Evolutionary conservation across 2,797 vertebrate genomes (phyloP).

Genomic region (Gobionotothen gibberifrons): DNA sequence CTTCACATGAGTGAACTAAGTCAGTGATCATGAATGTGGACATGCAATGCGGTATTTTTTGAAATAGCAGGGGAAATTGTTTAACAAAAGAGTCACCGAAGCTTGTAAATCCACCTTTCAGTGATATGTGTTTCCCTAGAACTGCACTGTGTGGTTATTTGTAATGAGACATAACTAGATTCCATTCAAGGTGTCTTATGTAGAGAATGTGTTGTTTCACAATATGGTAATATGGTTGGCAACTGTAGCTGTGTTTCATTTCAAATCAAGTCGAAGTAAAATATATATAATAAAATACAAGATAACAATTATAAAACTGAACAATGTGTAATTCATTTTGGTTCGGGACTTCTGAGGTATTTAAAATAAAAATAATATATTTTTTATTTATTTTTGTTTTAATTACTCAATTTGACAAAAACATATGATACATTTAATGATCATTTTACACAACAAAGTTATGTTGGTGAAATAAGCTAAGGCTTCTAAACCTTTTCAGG

Average conservation of each 20-base stretch:
- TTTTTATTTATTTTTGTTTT: too few relatives aligned
- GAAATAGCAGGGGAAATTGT: background rate
- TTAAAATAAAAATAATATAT: too few relatives aligned
- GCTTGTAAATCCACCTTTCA: conserved; percentile 4
- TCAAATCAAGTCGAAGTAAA: too few relatives aligned
- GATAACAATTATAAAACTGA: too few relatives aligned
- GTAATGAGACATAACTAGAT: conserved; percentile 14
- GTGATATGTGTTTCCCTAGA: conserved; percentile 23
- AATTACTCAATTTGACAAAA: too few relatives aligned
- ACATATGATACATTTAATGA: too few relatives aligned
- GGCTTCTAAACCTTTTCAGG: too few relatives aligned
- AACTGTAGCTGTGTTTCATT: background rate
- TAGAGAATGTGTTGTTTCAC: background rate
- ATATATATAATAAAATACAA: too few relatives aligned
- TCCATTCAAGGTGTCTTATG: background rate
- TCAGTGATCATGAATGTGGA: conserved; percentile 5
- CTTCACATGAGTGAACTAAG: conserved; percentile 23
- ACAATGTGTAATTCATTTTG: too few relatives aligned
- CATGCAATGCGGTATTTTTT: background rate
- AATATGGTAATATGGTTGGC: background rate
- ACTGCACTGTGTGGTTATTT: conserved; percentile 2
- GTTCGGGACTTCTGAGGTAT: too few relatives aligned
- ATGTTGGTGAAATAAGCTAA: too few relatives aligned
- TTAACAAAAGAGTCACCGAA: background rate
- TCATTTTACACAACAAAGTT: too few relatives aligned